Conservation (phyloP, 2,797 vertebrate species). For the Peromyscus melanophrys region DNA sequence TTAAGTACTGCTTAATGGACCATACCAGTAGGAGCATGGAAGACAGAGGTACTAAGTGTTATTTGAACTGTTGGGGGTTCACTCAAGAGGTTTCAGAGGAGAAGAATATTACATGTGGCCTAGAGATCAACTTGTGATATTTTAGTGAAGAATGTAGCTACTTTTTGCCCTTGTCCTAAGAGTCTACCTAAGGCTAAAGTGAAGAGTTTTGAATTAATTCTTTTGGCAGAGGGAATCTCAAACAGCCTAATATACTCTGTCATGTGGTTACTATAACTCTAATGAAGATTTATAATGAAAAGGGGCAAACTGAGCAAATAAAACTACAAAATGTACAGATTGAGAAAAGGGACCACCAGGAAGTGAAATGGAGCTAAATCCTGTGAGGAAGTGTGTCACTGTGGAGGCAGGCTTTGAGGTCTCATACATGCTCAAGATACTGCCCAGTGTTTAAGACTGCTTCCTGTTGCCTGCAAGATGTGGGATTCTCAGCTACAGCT, state of each 20-base stretch:
- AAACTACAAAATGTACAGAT: neutral
- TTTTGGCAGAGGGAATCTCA: too few species aligned
- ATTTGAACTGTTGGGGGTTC: neutral
- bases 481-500: neutral
- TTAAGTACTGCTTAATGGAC: too few species aligned
- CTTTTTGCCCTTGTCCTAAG: neutral
- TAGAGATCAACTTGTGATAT: neutral
- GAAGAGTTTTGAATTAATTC: neutral
- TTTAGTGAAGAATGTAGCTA: neutral
- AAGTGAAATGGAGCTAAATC: neutral
- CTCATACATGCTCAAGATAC: neutral
- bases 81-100: neutral
- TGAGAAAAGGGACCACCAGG: neutral
- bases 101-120: neutral
- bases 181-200: neutral
- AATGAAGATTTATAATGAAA: neutral
- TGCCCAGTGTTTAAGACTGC: neutral
- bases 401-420: neutral
- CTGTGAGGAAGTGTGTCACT: neutral
- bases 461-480: neutral
- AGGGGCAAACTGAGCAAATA: neutral
- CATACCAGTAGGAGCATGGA: too few species aligned
- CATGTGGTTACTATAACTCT: neutral
- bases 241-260: neutral
- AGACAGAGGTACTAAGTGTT: neutral